A percentile compares a stretch with the other conserved stretches of the same genome.
Conservation (phyloP, 2,888 invertebrate species). For the Phyto melanocephala region DNA sequence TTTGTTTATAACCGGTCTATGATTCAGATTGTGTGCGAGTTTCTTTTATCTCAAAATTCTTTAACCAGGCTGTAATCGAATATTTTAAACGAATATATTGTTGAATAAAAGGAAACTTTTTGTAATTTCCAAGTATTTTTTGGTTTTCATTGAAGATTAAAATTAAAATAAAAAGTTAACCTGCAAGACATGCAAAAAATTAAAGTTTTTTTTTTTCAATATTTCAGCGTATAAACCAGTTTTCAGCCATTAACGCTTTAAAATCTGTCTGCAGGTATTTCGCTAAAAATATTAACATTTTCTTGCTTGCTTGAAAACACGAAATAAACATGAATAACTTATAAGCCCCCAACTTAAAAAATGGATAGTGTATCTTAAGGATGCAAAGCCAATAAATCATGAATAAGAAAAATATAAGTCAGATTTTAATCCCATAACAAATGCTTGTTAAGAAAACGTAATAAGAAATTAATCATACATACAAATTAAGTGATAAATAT, state of each 20-base stretch:
- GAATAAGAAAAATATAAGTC: too few relatives aligned
- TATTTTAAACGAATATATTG: not conserved
- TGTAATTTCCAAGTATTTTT: too few relatives aligned
- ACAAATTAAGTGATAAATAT: too few relatives aligned
- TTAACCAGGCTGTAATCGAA: not conserved
- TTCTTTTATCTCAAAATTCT: not conserved
- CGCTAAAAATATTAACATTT: too few relatives aligned
- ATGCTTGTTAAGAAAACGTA: too few relatives aligned
- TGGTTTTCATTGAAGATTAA: too few relatives aligned
- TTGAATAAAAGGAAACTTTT: not conserved
- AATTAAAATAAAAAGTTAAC: not conserved
- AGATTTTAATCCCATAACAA: too few relatives aligned
- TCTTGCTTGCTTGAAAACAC: too few relatives aligned
- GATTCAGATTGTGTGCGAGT: slow-evolving; percentile 27
- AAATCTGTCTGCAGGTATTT: slow-evolving; percentile 23
- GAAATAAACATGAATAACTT: too few relatives aligned
- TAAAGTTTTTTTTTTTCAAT: not conserved
- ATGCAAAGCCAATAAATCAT: not conserved
- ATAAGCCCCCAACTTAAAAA: not conserved
- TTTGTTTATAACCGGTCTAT: slow-evolving; percentile 64
- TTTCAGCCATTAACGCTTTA: not conserved
- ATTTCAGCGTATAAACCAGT: slow-evolving; percentile 12
- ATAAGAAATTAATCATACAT: too few relatives aligned
- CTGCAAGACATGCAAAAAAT: not conserved
- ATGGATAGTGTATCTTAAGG: not conserved